A percentile compares a stretch with the other conserved stretches of the same genome.
phyloP scores from a whole-genome alignment of 2,888 invertebrate genomes.

The Drosophila macrospina region DNA sequence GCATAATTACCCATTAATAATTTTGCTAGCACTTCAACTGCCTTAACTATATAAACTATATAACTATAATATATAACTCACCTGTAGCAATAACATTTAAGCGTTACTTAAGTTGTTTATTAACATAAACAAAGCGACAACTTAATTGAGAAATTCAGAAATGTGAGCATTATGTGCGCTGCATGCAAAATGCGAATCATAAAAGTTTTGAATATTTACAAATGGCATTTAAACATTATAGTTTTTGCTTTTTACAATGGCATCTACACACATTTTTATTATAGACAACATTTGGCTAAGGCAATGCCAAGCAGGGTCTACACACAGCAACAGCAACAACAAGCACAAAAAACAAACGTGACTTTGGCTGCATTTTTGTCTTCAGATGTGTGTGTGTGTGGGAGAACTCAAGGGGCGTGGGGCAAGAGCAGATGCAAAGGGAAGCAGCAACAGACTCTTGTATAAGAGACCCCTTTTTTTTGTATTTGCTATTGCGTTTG shows the following conservation, averaged over 20 bases:
- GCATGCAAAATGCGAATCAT: slow-evolving; percentile 23
- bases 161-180: slow-evolving; percentile 33
- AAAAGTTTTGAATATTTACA: slow-evolving; percentile 47
- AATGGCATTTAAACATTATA: slow-evolving; percentile 51
- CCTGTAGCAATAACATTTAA: no score
- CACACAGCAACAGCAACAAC: no score
- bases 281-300: slow-evolving; percentile 52
- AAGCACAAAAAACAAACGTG: slow-evolving; percentile 63
- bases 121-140: slow-evolving; percentile 17
- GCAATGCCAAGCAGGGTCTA: slow-evolving; percentile 15
- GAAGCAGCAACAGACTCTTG: slow-evolving; percentile 48
- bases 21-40: no score
- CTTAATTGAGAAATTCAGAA: slow-evolving; percentile 40
- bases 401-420: not conserved
- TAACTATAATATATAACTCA: no score
- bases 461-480: slow-evolving; percentile 53
- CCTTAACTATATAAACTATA: no score
- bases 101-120: no score
- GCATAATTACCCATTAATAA: no score
- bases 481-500: no score
- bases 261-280: slow-evolving; percentile 43
- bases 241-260: slow-evolving; percentile 21
- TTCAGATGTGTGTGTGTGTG: slow-evolving; percentile 5
- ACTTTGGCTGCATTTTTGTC: slow-evolving; percentile 76
- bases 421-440: not conserved